Evolutionary conservation across 1,140 invertebrate genomes (phyloP).

Genomic region (Plodia interpunctella): DNA sequence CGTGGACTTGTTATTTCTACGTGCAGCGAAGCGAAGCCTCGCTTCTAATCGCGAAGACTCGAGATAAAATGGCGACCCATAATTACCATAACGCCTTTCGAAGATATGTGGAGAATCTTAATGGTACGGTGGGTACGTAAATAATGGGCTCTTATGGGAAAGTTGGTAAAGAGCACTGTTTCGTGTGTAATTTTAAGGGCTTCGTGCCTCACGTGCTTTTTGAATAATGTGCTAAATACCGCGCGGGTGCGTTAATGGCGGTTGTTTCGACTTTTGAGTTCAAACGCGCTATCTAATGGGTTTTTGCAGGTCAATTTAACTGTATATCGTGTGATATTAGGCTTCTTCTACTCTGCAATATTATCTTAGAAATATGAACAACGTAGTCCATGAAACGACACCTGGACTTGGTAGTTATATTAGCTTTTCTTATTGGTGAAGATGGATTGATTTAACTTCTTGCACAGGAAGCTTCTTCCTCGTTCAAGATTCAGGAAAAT

Average conservation of each 20-base stretch:
- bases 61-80: constrained; percentile 74
- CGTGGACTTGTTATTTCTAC: constrained; percentile 72
- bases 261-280: constrained; percentile 10
- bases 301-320: constrained; percentile 4
- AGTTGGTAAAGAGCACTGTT: constrained; percentile 70
- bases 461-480: too few relatives aligned
- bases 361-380: too few relatives aligned
- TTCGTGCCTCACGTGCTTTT: constrained; percentile 60
- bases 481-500: too few relatives aligned
- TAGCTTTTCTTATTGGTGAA: too few relatives aligned
- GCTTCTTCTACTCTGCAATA: too few relatives aligned
- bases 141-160: constrained; percentile 76
- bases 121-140: constrained; percentile 74
- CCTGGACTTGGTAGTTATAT: too few relatives aligned
- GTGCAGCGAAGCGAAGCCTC: constrained; percentile 54
- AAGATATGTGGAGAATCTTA: constrained; percentile 76
- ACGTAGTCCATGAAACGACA: too few relatives aligned
- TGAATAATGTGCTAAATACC: constrained; percentile 51
- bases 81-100: constrained; percentile 75
- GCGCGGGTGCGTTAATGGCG: constrained; percentile 24
- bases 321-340: background rate
- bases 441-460: too few relatives aligned
- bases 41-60: constrained; percentile 70
- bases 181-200: constrained; percentile 72
- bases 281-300: background rate